Conservation (phyloP, 1,140 invertebrate species). For the Sycophila sp. region DNA sequence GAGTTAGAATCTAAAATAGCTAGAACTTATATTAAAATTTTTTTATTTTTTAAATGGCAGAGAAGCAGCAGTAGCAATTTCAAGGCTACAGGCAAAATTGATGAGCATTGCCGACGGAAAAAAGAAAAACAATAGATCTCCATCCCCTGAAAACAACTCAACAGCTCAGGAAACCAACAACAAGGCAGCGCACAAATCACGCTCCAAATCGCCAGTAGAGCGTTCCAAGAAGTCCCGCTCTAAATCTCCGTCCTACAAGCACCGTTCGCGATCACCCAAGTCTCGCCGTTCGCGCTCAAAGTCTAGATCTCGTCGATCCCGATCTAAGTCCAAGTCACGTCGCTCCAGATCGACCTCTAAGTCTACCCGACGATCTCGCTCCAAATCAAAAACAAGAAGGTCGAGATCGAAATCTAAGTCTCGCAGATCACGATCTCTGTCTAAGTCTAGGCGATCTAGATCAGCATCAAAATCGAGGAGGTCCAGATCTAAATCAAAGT, state of each 20-base stretch:
- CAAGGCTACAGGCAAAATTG: conserved; percentile 70
- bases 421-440: conserved; percentile 46
- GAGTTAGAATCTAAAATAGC: not conserved
- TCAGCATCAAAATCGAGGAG: conserved; percentile 56
- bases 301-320: conserved; percentile 45
- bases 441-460: conserved; percentile 52
- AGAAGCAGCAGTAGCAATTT: conserved; percentile 67
- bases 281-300: conserved; percentile 54
- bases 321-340: conserved; percentile 44
- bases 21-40: not conserved
- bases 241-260: conserved; percentile 54
- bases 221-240: conserved; percentile 55
- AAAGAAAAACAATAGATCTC: conserved; percentile 61
- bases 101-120: conserved; percentile 70
- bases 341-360: conserved; percentile 50
- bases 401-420: conserved; percentile 52
- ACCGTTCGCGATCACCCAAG: conserved; percentile 55
- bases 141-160: conserved; percentile 44
- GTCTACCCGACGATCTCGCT: conserved; percentile 44
- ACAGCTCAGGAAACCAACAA: conserved; percentile 40
- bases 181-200: conserved; percentile 54
- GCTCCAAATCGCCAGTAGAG: conserved; percentile 54
- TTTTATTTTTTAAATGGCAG: too few species aligned
- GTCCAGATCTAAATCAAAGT: conserved; percentile 60
- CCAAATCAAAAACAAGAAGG: conserved; percentile 47